Evolutionary conservation across 2,797 vertebrate species (phyloP).

Genomic region (Macropus fuliginosus): DNA sequence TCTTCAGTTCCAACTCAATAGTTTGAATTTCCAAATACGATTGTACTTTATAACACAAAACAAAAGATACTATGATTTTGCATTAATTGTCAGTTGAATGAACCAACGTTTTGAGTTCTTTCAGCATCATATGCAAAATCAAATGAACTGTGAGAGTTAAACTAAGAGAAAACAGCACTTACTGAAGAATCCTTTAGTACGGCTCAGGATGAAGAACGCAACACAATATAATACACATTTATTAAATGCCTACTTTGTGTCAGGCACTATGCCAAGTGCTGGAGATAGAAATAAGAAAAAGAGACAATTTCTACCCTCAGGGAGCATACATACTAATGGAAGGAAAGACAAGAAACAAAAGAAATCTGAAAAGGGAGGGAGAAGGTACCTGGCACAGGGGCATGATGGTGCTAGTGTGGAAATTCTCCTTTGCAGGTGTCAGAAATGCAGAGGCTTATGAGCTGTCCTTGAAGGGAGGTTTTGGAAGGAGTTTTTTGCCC

Average conservation of each 20-base stretch:
- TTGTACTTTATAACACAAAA: conserved; percentile 77
- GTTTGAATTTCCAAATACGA: conserved; percentile 71
- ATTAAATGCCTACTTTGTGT: background rate
- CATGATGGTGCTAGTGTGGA: background rate
- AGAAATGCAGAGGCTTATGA: background rate
- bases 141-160: conserved; percentile 70
- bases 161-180: conserved; percentile 50
- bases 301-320: background rate
- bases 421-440: background rate
- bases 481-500: background rate
- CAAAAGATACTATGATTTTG: conserved; percentile 74
- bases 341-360: background rate
- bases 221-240: background rate
- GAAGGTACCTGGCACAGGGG: background rate
- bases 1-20: conserved; percentile 67
- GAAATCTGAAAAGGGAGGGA: background rate
- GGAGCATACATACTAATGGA: background rate
- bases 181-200: conserved; percentile 30
- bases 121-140: conserved; percentile 67
- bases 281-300: background rate
- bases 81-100: conserved; percentile 76
- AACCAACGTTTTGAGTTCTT: conserved; percentile 75
- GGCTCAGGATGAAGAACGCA: conserved; percentile 36
- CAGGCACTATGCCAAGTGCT: background rate
- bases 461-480: background rate